Evolutionary conservation across 2,113 vertebrate species (phyloP).

Genomic region (Pristiophorus japonicus): DNA sequence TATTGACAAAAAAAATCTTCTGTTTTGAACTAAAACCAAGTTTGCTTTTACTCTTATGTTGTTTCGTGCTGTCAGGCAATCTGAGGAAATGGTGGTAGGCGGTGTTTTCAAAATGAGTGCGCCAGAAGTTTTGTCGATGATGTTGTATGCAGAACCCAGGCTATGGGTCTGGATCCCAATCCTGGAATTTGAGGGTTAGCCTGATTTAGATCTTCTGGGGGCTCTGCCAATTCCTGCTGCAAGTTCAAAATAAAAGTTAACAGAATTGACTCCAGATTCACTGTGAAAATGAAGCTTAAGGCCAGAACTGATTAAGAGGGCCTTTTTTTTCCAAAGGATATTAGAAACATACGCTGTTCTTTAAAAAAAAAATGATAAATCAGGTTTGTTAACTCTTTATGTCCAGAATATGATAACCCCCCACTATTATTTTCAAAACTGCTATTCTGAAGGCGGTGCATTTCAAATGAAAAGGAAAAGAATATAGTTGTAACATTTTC

Average conservation of each 20-base stretch:
- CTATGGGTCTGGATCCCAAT: neutral
- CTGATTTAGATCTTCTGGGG: conserved; percentile 32
- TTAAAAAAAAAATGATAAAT: neutral
- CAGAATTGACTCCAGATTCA: conserved; percentile 19
- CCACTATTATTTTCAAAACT: neutral
- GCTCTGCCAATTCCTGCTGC: conserved; percentile 10
- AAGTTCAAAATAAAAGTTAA: neutral
- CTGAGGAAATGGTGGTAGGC: conserved; percentile 1
- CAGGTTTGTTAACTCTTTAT: neutral
- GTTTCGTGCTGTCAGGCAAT: neutral
- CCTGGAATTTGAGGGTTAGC: neutral
- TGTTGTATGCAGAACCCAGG: neutral
- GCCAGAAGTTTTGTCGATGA: neutral
- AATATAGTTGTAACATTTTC: neutral
- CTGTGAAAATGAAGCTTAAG: conserved; percentile 3
- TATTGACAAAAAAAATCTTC: neutral
- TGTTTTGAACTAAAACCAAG: neutral
- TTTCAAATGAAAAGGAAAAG: neutral
- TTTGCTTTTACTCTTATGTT: neutral
- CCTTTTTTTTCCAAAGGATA: neutral
- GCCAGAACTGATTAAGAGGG: neutral
- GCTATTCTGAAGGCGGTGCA: neutral
- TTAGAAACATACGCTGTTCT: conserved; percentile 1
- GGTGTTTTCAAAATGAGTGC: neutral
- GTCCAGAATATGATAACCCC: neutral